Base-by-base conservation (phyloP, 2,888 invertebrate species). In the Alcis repandata region DNA sequence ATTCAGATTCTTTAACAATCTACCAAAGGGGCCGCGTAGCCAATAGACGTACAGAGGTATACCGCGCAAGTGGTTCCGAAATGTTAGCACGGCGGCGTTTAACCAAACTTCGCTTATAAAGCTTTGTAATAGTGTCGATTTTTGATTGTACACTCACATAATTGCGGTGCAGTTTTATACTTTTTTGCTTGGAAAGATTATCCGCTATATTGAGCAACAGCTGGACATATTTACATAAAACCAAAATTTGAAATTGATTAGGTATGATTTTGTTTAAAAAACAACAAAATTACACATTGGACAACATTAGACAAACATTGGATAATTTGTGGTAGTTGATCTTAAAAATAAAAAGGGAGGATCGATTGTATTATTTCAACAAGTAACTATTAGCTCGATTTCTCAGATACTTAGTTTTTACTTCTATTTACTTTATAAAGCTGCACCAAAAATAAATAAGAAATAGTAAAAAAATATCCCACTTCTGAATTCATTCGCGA, bases 1-100 rank as follows among this genome's bases (percentile, higher is more conserved):
- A 95, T 98, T 97, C 97, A 96, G 97, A 95, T 97, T 97, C 96
- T 98, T 98, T 97, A 97, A 97, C 95, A 96, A 96, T 95, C 95
- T 96, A 93, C 97, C 96, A 95, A 97, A 97, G 96, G 95, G 95
- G 90, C 96, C 96, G 94, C 95, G 97, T 95, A 96, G 97, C 95
- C 96, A 97, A 95, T 97, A 96, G 83, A 93, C 75, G 77, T 74
- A 80, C 79, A 80, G 89, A 91, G 91, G 91, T 88, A 91, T 88
- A 80, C 84, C 85, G 86, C 70, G 65, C 67, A 70, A 59, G 67
- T 63, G 75, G 94, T 83, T 20, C 80, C 79, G 74, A 75, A 64
- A 73, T 88, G 83, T 89, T 87, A 80, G 92, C 92, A 91, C 91
- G 91, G 84, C 83, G 74, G 84, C 83, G 74, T 77, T 81, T 88